Evolutionary conservation across 2,113 vertebrate species (phyloP), one percentile per base, ranked within the genome.

Genomic region (Collichthys lucidus): DNA sequence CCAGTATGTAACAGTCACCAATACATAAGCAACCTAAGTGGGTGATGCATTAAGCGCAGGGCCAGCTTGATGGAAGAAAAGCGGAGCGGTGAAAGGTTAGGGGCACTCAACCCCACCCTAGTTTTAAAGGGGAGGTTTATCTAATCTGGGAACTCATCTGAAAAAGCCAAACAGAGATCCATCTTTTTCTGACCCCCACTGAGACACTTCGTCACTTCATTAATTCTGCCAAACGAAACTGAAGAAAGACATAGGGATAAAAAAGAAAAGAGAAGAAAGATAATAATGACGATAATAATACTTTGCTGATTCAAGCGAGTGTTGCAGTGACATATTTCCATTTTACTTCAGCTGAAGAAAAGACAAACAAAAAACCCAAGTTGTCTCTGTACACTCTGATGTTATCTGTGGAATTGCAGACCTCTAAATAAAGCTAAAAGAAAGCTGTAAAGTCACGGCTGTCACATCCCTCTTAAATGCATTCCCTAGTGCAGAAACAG

Each of bases 91-190:
- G 12, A 64, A 82, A 72, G 64, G 60, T 77, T 56, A 61, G 15
- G 61, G 52, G 15, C 49, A 17, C 16, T 24, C 10, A 53, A 20
- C 60, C 29, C 49, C 14, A 68, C 26, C 46, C 12, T 15, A 53
- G 16, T 65, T 80, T 73, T 65, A 55, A 82, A 86, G 61, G 56
- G 42, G n/a, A 68, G 50, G 57, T 85, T 88, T 86, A 84, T 80
- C 80, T 89, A 66, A 91, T 91, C 84, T 62, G 63, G 75, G 79
- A 84, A 75, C 14, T 65, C 46, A 85, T 92, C 83, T 79, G 63
- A 74, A 85, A 77, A 66, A 74, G 49, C 35, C 78, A 75, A 85
- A 88, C 71, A 64, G 3, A 75, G 47, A 84, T 82, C 70, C 31
- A 74, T 89, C 85, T 85, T 22, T 66, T 11, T 40, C 56, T 74